Base-by-base conservation (phyloP, 2,113 vertebrate species). In the Pelobates fuscus region DNA sequence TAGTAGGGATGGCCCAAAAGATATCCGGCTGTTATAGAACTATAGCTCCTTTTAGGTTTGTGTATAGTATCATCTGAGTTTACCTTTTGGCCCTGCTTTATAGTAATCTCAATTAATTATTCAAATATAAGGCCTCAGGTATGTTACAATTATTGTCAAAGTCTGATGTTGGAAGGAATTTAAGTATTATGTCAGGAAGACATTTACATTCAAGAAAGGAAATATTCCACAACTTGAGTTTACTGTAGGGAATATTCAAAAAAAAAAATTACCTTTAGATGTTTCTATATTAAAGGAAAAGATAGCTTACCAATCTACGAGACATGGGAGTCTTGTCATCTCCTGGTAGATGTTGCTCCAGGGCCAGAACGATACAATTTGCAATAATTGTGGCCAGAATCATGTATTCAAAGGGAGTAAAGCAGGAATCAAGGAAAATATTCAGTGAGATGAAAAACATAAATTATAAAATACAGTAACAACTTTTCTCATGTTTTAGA, bases 321-420 rank as follows among this genome's bases (percentile, higher is more conserved):
- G 97, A 98, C 96, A 99, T 98, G 5, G 96, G 97, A 0, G 96
- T 98, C 89, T 98, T 99, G 90, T 99, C 97, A 0, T 98, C 96
- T 81, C 92, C 95, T 0, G 97, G 96, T 24, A 99, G 93, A 54
- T 99, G 97, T 81, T 99, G 97, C 84, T 98, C 97, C 80, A 99
- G 88, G 10, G 96, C 97, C 88, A 98, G 81, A 72, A 99, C 97
- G 0, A 99, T 97, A 81, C 97, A 99, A 90, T 99, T 99, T 82
- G 97, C 96, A 49, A 98, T 98, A 84, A 99, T 99, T 83, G 96
- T 99, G 25, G 96, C 89, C 82, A 99, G 89, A 85, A 98, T 99
- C 97, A 98, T 98, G 86, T 98, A 99, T 84, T 99, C 97, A 2
- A 99, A 99, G 0, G 95, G 96, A 91, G 96, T 99, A 84, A 5